Evolutionary conservation across 2,797 vertebrate species (phyloP).

Genomic region (Monodelphis domestica): DNA sequence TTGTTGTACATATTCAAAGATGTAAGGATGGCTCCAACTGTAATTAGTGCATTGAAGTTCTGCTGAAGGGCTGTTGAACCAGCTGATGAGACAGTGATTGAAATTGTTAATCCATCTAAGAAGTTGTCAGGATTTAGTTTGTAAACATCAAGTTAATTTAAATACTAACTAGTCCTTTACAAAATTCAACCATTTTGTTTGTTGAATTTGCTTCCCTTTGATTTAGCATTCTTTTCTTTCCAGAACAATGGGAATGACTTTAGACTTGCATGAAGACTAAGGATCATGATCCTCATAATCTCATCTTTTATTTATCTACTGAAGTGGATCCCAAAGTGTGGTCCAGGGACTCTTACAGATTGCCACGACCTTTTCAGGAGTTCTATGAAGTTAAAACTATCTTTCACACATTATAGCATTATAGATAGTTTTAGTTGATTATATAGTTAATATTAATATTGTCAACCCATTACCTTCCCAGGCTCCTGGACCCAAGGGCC

Average conservation of each 20-base stretch:
- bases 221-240: conserved; percentile 3
- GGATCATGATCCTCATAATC: background rate
- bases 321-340: background rate
- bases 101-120: conserved; percentile 52
- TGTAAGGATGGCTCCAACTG: conserved; percentile 23
- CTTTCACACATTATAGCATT: background rate
- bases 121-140: conserved; percentile 45
- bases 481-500: too few species aligned
- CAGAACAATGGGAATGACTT: too few species aligned
- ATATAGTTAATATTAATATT: background rate
- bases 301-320: conserved; percentile 53
- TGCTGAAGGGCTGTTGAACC: conserved; percentile 42
- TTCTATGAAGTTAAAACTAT: background rate
- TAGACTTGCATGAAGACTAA: background rate
- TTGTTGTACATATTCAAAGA: conserved; percentile 47
- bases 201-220: background rate
- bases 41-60: conserved; percentile 46
- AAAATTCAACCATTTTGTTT: conserved; percentile 24
- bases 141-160: conserved; percentile 45
- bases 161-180: conserved; percentile 6
- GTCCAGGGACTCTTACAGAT: background rate
- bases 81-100: conserved; percentile 30
- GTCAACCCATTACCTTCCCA: too few species aligned
- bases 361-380: background rate
- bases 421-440: background rate